Conservation (phyloP, 2,113 vertebrate genomes). For the Sisor rabdophorus region DNA sequence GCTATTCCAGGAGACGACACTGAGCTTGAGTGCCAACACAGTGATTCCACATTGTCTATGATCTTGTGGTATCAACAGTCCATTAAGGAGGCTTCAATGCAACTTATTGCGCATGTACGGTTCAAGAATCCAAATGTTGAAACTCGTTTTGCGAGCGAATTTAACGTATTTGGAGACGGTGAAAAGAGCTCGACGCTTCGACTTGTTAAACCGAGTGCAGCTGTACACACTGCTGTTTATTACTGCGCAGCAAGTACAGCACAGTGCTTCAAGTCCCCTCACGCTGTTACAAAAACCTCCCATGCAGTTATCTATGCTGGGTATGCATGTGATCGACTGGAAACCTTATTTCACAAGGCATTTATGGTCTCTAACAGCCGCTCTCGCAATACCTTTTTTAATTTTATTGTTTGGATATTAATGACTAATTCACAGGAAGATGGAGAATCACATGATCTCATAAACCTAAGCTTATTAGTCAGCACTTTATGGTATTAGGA, state of each 20-base stretch:
- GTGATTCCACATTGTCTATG: neutral
- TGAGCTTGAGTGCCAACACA: conserved; percentile 12
- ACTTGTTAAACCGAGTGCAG: conserved; percentile 13
- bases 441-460: too few relatives aligned
- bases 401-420: too few relatives aligned
- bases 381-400: neutral
- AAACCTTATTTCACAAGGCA: neutral
- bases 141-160: conserved; percentile 2
- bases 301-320: neutral
- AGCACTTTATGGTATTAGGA: too few relatives aligned
- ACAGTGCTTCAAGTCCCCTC: conserved; percentile 34
- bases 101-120: conserved; percentile 7
- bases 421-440: too few relatives aligned
- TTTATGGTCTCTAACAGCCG: neutral
- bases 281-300: conserved; percentile 33
- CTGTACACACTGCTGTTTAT: conserved; percentile 45
- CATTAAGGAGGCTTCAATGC: neutral
- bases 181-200: conserved; percentile 8
- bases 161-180: conserved; percentile 26
- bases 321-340: neutral
- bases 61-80: conserved; percentile 20
- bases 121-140: neutral
- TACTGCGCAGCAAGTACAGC: conserved; percentile 49
- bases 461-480: too few relatives aligned
- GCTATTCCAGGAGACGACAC: neutral